phyloP scores from a whole-genome alignment of 1,140 invertebrate genomes.

The Drosophila ohnishii region DNA sequence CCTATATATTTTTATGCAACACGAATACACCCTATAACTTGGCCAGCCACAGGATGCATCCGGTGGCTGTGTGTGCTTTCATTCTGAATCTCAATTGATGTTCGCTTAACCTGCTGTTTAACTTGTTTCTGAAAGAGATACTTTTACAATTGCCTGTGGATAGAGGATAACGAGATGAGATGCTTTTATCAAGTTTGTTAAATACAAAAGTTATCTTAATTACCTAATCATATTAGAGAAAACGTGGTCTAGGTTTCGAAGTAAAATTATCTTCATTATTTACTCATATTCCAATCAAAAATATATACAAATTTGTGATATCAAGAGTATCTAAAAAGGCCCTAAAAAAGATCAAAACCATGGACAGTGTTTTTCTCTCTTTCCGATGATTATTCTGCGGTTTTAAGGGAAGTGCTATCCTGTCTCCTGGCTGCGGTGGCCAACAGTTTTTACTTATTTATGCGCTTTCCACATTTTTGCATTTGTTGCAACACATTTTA shows the following conservation, averaged over 20 bases:
- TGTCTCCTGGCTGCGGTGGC: conserved; percentile 40
- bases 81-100: conserved; percentile 4
- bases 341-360: background rate
- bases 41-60: background rate
- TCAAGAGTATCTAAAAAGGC: conserved; percentile 16
- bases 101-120: background rate
- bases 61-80: background rate
- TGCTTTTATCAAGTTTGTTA: background rate
- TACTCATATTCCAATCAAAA: background rate
- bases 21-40: conserved; percentile 38
- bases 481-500: conserved; percentile 57
- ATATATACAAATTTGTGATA: background rate
- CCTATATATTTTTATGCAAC: conserved; percentile 41
- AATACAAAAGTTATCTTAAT: background rate
- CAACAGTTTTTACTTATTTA: conserved; percentile 64
- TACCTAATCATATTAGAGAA: background rate
- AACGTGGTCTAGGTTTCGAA: background rate
- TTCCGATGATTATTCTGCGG: conserved; percentile 40
- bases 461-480: conserved; percentile 59
- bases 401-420: conserved; percentile 60
- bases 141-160: background rate
- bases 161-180: background rate
- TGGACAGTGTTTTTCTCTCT: background rate
- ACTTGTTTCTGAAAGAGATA: background rate
- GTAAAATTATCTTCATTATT: background rate